These are phyloP conservation scores for Uloborus diversus DNA, from an alignment of 1,140 invertebrate genomes.

Conservation along the genomic window DNA sequence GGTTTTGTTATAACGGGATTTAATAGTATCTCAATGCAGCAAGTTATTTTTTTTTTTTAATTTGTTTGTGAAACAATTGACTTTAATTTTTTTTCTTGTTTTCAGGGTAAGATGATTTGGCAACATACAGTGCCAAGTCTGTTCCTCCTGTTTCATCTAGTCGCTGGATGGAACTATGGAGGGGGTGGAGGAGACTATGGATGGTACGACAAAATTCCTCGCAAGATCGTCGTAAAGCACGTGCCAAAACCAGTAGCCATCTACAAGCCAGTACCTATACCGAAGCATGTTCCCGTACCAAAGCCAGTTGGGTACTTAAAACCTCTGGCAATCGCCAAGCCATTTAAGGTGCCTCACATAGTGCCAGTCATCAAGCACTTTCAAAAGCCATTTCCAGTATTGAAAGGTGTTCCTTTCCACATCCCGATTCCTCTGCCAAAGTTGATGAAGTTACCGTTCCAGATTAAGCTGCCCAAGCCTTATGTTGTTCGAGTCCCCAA, in stretches of 20 bases:
- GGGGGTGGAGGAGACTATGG: slow-evolving; percentile 59
- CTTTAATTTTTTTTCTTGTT: background rate
- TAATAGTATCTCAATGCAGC: background rate
- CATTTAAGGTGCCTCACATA: slow-evolving; percentile 46
- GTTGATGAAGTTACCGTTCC: slow-evolving; percentile 37
- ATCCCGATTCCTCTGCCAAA: slow-evolving; percentile 48
- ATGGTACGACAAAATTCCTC: slow-evolving; percentile 34
- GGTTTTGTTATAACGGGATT: background rate
- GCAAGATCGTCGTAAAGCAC: slow-evolving; percentile 49
- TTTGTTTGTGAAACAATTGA: background rate
- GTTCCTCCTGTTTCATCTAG: slow-evolving; percentile 12
- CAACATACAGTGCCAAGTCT: slow-evolving; percentile 4
- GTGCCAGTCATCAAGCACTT: slow-evolving; percentile 57
- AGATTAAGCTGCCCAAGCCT: slow-evolving; percentile 52
- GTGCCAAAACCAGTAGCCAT: slow-evolving; percentile 45
- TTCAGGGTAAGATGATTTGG: background rate
- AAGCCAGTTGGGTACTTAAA: slow-evolving; percentile 42
- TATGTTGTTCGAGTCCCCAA: slow-evolving; percentile 48
- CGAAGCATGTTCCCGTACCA: slow-evolving; percentile 39
- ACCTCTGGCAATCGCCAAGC: slow-evolving; percentile 50
- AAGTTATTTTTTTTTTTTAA: background rate
- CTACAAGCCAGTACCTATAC: slow-evolving; percentile 36
- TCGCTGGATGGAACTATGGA: slow-evolving; percentile 27
- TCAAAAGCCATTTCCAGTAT: slow-evolving; percentile 50
- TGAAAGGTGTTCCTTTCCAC: slow-evolving; percentile 47